Percentiles rank a stretch among this genome's conserved stretches.
Evolutionary conservation across 2,797 vertebrate species (phyloP).

Genomic region (Megaceryle alcyon): DNA sequence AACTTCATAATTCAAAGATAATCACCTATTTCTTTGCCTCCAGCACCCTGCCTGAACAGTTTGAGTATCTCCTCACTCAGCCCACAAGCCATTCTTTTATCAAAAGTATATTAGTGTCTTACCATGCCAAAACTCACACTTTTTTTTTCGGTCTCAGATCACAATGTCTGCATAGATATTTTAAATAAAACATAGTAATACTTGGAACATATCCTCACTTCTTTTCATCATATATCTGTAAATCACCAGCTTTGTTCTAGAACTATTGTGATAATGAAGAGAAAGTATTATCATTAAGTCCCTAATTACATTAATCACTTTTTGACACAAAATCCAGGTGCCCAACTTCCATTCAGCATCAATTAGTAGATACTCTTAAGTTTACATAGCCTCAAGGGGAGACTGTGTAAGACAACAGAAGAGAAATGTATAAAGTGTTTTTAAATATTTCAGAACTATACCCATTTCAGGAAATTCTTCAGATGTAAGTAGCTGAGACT

Average conservation of each 20-base stretch:
- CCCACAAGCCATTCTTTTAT: constrained; percentile 22
- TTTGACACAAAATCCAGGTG: not conserved
- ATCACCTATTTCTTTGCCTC: constrained; percentile 10
- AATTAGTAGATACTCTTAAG: not conserved
- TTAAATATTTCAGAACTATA: not conserved
- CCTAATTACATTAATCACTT: not conserved
- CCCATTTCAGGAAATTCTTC: constrained; percentile 1
- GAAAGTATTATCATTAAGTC: not conserved
- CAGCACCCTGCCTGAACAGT: constrained; percentile 22
- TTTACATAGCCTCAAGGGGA: not conserved
- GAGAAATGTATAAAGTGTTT: not conserved
- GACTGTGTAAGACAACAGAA: not conserved
- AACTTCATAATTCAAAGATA: not conserved
- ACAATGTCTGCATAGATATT: not conserved
- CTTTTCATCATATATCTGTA: not conserved
- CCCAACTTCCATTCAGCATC: not conserved
- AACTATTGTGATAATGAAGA: not conserved
- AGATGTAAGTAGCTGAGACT: not conserved
- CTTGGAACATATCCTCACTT: not conserved
- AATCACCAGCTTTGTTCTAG: not conserved
- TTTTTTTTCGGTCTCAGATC: not conserved
- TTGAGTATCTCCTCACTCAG: constrained; percentile 27
- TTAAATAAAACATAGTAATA: not conserved
- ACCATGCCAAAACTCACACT: not conserved
- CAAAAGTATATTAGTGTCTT: constrained; percentile 34